Conservation (phyloP, 2,113 vertebrate genomes). For the Notarius lentiginosus region DNA sequence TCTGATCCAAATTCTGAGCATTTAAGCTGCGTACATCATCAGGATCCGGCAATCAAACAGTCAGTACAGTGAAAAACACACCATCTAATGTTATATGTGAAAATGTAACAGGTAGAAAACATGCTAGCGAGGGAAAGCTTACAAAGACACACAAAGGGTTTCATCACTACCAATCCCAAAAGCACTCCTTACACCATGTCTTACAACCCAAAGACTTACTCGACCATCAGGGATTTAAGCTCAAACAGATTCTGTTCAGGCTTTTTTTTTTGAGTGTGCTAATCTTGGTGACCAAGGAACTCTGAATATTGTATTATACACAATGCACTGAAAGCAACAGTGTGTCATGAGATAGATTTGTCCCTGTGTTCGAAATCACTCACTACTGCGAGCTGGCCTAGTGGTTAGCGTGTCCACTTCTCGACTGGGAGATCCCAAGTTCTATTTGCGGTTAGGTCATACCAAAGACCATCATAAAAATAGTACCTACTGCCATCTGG, state of each 20-base stretch:
- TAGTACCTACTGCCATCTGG: too few species aligned
- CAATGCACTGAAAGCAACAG: not conserved
- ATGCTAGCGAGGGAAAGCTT: not conserved
- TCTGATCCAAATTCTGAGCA: not conserved
- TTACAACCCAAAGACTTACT: not conserved
- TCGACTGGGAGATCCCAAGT: too few species aligned
- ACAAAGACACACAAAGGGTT: not conserved
- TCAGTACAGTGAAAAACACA: not conserved
- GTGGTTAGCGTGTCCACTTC: too few species aligned
- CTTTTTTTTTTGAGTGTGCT: not conserved
- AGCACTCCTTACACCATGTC: not conserved
- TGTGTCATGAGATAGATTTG: not conserved
- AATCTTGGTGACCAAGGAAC: not conserved
- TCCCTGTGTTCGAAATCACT: too few species aligned
- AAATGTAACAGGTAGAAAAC: not conserved
- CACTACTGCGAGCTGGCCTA: too few species aligned
- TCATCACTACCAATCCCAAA: not conserved
- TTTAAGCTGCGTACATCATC: conserved; percentile 18
- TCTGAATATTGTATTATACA: not conserved
- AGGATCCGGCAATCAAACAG: not conserved
- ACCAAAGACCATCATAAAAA: too few species aligned
- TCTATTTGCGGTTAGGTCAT: too few species aligned
- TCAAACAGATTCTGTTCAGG: not conserved
- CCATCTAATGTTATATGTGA: not conserved
- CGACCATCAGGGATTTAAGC: not conserved